A percentile compares a stretch with the other conserved stretches of the same genome.
These are phyloP conservation scores for Sinohyriopsis cumingii DNA, from an alignment of 2,888 invertebrate genomes.

Conservation along the genomic window DNA sequence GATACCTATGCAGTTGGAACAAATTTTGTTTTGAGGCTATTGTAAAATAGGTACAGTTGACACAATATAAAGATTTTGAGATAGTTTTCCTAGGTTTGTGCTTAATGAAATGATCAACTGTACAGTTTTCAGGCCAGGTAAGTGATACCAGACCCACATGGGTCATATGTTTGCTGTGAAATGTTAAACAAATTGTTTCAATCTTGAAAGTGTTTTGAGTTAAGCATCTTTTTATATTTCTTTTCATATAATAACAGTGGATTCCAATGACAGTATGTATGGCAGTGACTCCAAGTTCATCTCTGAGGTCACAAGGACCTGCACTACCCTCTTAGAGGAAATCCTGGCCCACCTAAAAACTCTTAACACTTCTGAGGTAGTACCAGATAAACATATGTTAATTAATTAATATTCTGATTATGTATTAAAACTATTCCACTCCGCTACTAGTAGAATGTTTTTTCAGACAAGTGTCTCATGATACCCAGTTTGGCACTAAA, in stretches of 20 bases:
- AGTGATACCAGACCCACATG: no score
- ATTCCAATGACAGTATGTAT: constrained; percentile 93
- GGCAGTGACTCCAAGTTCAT: constrained; percentile 91
- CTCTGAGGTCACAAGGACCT: constrained; percentile 79
- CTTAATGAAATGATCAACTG: no score
- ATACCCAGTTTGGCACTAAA: no score
- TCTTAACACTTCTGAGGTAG: constrained; percentile 76
- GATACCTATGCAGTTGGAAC: no score
- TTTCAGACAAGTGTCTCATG: no score
- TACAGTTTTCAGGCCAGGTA: no score
- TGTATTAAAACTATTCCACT: neutral
- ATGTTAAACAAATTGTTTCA: neutral
- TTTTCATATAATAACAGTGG: constrained; percentile 76
- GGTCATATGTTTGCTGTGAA: no score
- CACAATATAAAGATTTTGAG: no score
- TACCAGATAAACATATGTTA: constrained; percentile 4
- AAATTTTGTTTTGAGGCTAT: no score
- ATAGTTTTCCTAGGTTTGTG: no score
- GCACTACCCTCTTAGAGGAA: constrained; percentile 81
- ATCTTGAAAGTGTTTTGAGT: neutral
- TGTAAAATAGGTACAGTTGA: no score
- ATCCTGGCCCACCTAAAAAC: constrained; percentile 81
- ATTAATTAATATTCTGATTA: neutral
- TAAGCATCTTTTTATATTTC: constrained; percentile 1
- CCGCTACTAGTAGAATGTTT: no score